phyloP scores from a whole-genome alignment of 2,113 vertebrate species.

The Copsychus sechellarum region DNA sequence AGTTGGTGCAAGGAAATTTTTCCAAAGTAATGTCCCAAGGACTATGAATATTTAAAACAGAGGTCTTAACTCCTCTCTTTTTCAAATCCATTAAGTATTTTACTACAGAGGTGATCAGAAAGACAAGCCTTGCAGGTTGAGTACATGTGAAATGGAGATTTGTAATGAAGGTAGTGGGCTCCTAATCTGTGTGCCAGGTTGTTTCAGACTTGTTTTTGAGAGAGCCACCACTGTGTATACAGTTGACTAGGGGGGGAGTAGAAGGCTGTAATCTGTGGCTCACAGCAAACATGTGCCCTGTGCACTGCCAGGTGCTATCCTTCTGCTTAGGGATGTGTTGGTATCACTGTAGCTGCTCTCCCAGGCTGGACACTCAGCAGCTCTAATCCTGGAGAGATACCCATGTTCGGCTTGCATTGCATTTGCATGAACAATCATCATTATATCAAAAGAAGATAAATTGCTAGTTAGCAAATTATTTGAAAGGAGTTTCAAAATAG shows the following conservation, averaged over 20 bases:
- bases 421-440: neutral
- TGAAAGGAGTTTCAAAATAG: neutral
- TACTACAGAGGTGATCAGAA: neutral
- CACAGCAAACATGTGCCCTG: neutral
- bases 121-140: neutral
- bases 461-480: neutral
- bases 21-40: neutral
- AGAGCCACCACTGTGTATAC: neutral
- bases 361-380: neutral
- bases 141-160: neutral
- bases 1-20: neutral
- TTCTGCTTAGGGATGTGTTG: neutral
- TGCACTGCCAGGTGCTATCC: neutral
- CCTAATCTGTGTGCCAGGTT: neutral
- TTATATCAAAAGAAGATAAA: neutral
- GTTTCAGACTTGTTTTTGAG: neutral
- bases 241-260: fast-evolving
- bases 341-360: neutral
- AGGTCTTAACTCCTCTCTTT: neutral
- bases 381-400: neutral
- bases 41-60: neutral
- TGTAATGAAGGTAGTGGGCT: neutral
- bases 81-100: neutral
- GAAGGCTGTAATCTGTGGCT: neutral
- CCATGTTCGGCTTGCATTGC: neutral